Percentiles rank a stretch among this genome's conserved stretches.
Conservation (phyloP, 2,888 invertebrate species). For the Patella pellucida region DNA sequence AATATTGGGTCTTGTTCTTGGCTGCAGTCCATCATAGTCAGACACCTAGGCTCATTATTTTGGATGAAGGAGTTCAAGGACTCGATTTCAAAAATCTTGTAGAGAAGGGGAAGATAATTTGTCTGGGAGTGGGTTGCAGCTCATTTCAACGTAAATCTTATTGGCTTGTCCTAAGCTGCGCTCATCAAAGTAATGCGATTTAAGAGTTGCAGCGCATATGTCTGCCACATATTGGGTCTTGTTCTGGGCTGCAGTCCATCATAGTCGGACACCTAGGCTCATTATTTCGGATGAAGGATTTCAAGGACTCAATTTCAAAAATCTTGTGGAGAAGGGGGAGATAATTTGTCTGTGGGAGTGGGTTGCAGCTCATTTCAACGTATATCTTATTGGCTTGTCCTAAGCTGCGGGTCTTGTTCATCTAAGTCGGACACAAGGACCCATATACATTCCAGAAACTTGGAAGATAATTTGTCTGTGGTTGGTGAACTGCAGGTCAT, state of each 20-base stretch:
- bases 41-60: not conserved
- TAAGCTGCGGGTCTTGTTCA: not conserved
- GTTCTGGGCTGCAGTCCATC: not conserved
- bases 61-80: not conserved
- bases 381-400: too few species aligned
- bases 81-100: not conserved
- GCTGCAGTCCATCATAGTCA: not conserved
- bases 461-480: conserved; percentile 4
- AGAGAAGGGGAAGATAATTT: not conserved
- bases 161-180: too few species aligned
- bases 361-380: too few species aligned
- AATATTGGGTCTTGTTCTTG: not conserved
- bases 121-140: not conserved
- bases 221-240: too few species aligned
- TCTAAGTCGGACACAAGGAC: conserved; percentile 2
- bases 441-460: conserved; percentile 8
- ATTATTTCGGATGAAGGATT: not conserved
- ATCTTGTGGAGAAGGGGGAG: not conserved
- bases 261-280: not conserved
- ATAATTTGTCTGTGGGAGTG: not conserved
- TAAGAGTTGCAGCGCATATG: too few species aligned
- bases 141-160: too few species aligned
- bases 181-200: too few species aligned
- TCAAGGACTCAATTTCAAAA: not conserved
- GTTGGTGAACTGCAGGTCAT: conserved; percentile 4